Conservation (phyloP, 2,113 vertebrate species). For the Cebus imitator region DNA sequence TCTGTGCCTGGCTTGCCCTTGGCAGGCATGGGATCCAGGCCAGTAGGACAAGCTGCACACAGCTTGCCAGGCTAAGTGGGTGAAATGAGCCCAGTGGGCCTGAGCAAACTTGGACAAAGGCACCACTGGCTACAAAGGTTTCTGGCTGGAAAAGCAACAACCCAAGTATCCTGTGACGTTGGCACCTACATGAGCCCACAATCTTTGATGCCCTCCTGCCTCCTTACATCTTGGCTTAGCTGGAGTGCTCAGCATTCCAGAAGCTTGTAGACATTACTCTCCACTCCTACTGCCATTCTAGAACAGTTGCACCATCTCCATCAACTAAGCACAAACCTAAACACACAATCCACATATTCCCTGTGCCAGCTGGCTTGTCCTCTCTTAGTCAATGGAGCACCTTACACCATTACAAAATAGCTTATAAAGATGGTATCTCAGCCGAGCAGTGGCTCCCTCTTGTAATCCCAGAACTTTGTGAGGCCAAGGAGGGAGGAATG, state of each 20-base stretch:
- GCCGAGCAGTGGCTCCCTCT: no score
- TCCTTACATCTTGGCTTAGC: background rate
- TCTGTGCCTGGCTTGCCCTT: no score
- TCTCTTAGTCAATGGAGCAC: background rate
- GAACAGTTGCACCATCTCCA: background rate
- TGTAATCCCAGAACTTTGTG: no score
- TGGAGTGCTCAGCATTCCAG: background rate
- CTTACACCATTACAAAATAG: background rate
- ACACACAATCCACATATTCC: background rate
- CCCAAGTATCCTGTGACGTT: no score
- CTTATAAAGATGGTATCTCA: background rate
- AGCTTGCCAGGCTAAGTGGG: no score
- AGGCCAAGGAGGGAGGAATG: no score
- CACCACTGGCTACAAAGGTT: no score
- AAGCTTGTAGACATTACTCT: background rate
- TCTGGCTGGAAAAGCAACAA: no score
- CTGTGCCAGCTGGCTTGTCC: background rate
- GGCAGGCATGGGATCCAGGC: no score
- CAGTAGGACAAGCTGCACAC: no score
- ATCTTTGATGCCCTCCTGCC: background rate
- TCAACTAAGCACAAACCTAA: background rate
- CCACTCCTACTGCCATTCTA: background rate
- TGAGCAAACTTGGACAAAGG: no score
- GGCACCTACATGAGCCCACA: background rate
- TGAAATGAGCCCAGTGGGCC: no score